phyloP scores from a whole-genome alignment of 2,888 invertebrate genomes.

The Lypha dubia region DNA sequence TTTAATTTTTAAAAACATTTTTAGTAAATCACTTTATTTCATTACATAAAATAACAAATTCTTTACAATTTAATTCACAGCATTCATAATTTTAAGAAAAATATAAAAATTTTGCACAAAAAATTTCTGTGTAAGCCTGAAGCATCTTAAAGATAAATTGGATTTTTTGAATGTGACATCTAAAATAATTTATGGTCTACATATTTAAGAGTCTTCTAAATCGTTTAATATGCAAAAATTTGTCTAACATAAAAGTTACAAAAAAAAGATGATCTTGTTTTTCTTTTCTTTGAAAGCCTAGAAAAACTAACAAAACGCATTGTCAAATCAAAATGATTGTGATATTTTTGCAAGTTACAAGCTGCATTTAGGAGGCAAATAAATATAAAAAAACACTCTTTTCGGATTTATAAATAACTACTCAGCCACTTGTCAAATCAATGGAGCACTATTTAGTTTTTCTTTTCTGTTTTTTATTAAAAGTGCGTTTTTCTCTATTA shows the following conservation, averaged over 20 bases:
- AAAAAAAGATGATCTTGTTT: no score
- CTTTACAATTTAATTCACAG: background rate
- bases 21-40: no score
- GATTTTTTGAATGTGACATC: constrained; percentile 55
- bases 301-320: constrained; percentile 31
- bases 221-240: constrained; percentile 37
- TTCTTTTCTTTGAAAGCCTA: background rate
- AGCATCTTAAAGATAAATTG: constrained; percentile 32
- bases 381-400: constrained; percentile 24
- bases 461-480: background rate
- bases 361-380: background rate
- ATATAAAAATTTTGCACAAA: background rate
- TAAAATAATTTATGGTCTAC: constrained; percentile 61
- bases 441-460: constrained; percentile 45
- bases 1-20: no score
- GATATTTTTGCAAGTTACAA: background rate
- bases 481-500: background rate
- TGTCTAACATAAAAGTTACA: background rate
- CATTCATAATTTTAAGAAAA: constrained; percentile 9
- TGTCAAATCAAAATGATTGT: constrained; percentile 46
- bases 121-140: background rate
- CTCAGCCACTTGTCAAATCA: constrained; percentile 73
- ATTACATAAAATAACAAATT: background rate
- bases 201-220: constrained; percentile 41
- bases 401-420: constrained; percentile 71